Evolutionary conservation across 2,888 invertebrate genomes (phyloP).

Genomic region (Rhodophaea formosa): DNA sequence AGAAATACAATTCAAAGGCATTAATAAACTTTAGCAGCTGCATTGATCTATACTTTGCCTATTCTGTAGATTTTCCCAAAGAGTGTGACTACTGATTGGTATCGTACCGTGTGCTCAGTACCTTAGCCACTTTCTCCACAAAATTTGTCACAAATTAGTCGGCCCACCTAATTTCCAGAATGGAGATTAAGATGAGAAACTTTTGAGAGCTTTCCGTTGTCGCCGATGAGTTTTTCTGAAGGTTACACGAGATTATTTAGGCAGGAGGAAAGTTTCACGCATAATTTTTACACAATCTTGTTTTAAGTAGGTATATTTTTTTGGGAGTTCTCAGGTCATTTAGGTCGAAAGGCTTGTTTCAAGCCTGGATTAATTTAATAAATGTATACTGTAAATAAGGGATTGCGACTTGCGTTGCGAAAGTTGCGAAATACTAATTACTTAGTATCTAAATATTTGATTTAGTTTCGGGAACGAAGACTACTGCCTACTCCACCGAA

Average conservation of each 20-base stretch:
- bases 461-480: too few species aligned
- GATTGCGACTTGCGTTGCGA: too few species aligned
- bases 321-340: not conserved
- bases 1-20: too few species aligned
- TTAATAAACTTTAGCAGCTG: too few species aligned
- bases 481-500: too few species aligned
- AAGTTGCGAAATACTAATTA: too few species aligned
- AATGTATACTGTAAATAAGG: not conserved
- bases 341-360: not conserved
- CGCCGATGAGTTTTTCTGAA: conserved; percentile 21
- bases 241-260: not conserved
- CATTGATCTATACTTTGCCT: too few species aligned
- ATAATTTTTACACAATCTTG: not conserved
- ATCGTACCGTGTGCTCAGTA: too few species aligned
- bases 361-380: not conserved
- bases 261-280: not conserved
- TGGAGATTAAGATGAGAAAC: conserved; percentile 43
- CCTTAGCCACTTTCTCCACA: conserved; percentile 2
- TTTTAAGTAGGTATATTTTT: not conserved
- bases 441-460: too few species aligned
- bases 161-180: conserved; percentile 38
- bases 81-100: too few species aligned
- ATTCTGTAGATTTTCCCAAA: too few species aligned
- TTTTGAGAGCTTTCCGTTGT: conserved; percentile 53
- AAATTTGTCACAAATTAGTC: conserved; percentile 38